Evolutionary conservation across 35 echinoderm and acorn worm genomes (phyloP).

Genomic region (Eucidaris tribuloides): DNA sequence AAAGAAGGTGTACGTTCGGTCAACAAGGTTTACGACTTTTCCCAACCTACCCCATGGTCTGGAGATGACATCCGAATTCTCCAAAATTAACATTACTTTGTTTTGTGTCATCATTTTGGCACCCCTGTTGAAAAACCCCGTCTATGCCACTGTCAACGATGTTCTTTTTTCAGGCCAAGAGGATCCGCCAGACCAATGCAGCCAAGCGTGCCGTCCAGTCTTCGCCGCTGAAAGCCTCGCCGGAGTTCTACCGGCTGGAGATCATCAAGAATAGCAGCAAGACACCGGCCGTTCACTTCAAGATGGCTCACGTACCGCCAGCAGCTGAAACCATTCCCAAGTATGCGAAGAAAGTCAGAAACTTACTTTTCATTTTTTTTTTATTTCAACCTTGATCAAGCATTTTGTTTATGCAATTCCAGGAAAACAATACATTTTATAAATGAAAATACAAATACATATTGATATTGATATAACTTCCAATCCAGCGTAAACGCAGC

Average conservation of each 20-base stretch:
- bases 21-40: no score
- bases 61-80: no score
- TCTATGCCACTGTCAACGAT: no score
- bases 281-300: not conserved
- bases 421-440: not conserved
- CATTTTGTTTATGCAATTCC: not conserved
- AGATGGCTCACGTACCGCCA: not conserved
- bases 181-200: not conserved
- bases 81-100: no score
- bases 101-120: no score
- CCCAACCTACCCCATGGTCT: no score
- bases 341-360: not conserved
- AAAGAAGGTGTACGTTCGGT: no score
- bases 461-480: not conserved
- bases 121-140: no score
- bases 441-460: not conserved
- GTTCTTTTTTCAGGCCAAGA: not conserved
- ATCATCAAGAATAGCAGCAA: not conserved
- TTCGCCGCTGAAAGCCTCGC: not conserved
- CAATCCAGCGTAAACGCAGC: not conserved
- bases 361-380: not conserved
- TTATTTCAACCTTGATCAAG: not conserved
- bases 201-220: not conserved
- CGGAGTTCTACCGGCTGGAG: not conserved
- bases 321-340: slow-evolving; percentile 11